These are phyloP conservation scores for Strix aluco DNA, from an alignment of 2,113 vertebrate genomes.

Conservation along the genomic window DNA sequence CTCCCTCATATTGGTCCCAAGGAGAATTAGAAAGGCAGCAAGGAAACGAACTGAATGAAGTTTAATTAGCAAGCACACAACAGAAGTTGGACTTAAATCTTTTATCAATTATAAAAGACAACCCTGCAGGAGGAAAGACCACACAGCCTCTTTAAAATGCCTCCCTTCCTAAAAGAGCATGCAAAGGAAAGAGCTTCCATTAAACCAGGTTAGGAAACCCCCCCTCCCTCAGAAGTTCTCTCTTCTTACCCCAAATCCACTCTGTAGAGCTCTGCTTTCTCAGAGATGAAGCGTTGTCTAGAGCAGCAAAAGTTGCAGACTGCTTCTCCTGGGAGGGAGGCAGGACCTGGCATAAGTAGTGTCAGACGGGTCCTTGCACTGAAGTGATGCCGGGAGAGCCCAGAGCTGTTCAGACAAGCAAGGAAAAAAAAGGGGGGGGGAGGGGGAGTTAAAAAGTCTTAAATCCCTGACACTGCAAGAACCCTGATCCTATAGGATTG, in stretches of 20 bases:
- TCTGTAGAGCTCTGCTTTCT: neutral
- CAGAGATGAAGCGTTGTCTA: neutral
- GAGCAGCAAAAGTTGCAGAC: constrained; percentile 67
- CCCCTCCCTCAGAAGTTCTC: constrained; percentile 20
- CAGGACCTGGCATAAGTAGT: constrained; percentile 60
- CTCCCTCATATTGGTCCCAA: neutral
- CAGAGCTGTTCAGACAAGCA: constrained; percentile 33
- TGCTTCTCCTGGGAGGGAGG: constrained; percentile 41
- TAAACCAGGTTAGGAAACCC: neutral
- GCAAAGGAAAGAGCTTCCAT: neutral
- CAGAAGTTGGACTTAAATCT: constrained; percentile 8
- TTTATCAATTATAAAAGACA: neutral
- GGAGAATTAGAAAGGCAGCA: constrained; percentile 9
- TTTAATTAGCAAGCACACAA: constrained; percentile 29
- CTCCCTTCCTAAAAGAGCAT: neutral
- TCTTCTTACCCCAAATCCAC: constrained; percentile 27
- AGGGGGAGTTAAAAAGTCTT: constrained; percentile 42
- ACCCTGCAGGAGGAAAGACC: neutral
- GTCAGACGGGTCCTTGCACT: constrained; percentile 63
- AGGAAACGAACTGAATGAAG: neutral
- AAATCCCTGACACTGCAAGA: constrained; percentile 77
- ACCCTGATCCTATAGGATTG: constrained; percentile 41
- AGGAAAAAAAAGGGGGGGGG: neutral
- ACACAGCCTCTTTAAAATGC: neutral
- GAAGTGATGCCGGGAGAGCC: constrained; percentile 47